Conservation (phyloP, 2,113 vertebrate species). For the Sapayoa aenigma region DNA sequence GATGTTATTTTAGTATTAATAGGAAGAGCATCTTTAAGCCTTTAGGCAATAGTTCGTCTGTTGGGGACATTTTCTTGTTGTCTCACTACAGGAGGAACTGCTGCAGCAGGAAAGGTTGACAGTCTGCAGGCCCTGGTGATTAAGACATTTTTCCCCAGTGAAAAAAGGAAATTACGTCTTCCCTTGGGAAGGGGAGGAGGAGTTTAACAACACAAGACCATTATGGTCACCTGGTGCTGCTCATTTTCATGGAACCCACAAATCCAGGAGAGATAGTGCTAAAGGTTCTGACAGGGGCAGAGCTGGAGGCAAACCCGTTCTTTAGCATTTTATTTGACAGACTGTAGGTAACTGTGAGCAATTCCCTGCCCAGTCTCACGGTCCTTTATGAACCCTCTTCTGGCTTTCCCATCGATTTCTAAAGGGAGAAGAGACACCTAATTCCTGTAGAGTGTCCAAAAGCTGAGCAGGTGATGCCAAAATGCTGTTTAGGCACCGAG, state of each 20-base stretch:
- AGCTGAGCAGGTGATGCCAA: neutral
- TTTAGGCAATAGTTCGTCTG: neutral
- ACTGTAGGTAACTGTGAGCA: neutral
- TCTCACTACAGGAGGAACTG: neutral
- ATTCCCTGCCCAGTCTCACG: neutral
- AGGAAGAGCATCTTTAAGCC: neutral
- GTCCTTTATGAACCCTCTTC: fast-evolving
- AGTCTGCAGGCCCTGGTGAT: neutral
- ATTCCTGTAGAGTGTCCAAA: neutral
- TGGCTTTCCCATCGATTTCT: neutral
- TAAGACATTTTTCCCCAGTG: constrained; percentile 8
- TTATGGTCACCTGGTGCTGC: neutral
- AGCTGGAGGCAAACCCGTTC: neutral
- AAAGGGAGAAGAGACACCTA: too few species aligned
- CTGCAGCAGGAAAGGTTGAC: neutral
- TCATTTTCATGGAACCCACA: neutral
- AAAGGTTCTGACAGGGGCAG: neutral
- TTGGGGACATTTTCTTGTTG: neutral
- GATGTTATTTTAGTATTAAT: neutral
- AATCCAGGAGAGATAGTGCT: neutral
- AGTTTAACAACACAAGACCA: neutral
- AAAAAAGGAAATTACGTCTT: neutral
- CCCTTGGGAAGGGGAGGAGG: neutral
- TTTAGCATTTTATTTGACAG: neutral
- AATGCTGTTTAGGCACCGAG: neutral